phyloP scores from a whole-genome alignment of 2,888 invertebrate species.

The Drosophila putrida region DNA sequence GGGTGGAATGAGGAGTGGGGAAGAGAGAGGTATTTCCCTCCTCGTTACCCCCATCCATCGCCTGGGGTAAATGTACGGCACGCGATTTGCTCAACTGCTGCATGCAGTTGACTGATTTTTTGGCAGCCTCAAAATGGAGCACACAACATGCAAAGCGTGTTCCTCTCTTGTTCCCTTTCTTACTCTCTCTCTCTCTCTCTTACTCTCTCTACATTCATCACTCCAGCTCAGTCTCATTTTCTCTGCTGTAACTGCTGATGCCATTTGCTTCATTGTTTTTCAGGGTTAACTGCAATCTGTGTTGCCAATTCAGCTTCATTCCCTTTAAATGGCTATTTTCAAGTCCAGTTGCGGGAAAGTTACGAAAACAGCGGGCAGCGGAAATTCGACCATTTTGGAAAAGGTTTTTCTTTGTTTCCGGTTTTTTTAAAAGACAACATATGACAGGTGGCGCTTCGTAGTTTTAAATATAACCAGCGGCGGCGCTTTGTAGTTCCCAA shows the following conservation, averaged over 20 bases:
- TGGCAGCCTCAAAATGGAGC: constrained; percentile 71
- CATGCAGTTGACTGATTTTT: constrained; percentile 67
- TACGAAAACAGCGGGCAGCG: too few relatives aligned
- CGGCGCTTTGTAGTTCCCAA: too few relatives aligned
- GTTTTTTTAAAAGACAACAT: too few relatives aligned
- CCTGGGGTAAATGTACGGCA: constrained; percentile 43
- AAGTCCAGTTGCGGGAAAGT: too few relatives aligned
- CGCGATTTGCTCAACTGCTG: constrained; percentile 65
- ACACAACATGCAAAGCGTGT: constrained; percentile 53
- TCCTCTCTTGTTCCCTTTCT: not conserved
- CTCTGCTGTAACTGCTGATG: constrained; percentile 38
- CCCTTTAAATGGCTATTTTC: too few relatives aligned
- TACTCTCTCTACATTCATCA: not conserved
- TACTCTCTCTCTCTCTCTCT: not conserved
- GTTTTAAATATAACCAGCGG: too few relatives aligned
- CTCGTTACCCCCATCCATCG: not conserved
- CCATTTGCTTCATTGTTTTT: constrained; percentile 77
- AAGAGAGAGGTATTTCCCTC: too few relatives aligned
- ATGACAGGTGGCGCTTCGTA: too few relatives aligned
- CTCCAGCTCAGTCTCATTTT: not conserved
- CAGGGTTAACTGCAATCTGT: constrained; percentile 75
- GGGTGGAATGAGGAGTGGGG: too few relatives aligned
- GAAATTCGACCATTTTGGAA: too few relatives aligned
- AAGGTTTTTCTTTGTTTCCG: too few relatives aligned
- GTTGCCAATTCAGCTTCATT: not conserved